Base-by-base conservation (phyloP, 2,888 invertebrate species). In the Ypsolopha scabrella region DNA sequence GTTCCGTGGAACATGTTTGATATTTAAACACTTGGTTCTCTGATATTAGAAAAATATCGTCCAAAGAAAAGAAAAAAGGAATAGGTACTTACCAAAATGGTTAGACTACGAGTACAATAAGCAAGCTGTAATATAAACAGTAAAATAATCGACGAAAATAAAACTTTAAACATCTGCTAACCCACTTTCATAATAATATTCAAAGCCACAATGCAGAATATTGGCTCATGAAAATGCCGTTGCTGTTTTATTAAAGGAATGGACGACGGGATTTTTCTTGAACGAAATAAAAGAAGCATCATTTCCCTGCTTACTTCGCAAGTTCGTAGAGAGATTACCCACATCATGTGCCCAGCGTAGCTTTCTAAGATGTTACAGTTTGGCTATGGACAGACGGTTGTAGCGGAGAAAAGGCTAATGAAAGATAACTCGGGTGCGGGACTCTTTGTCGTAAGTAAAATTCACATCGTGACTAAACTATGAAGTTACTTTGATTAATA, bases 341-440 rank as follows among this genome's bases (percentile, higher is more conserved):
- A 51, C 53, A 53, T 51, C 51, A 51, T 53, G 51, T 48, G 48
- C 48, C 45, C 47, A 24, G 43, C 34, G 48, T 41, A 35, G 45
- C 44, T 45, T 48, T 39, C 53, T 48, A 45, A 48, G 55, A 24
- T 24, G 24, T 24, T 3, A 24, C 24, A 24, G 24, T 24, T 24
- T 24, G 24, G 24, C 24, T 24, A 24, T 24, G 24, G 24, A 24
- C 24, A 24, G 24, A 24, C 24, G 24, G 24, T 3, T 24, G 4
- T 24, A 24, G 24, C 24, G 24, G 24, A 24, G n/a, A 24, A 24
- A 24, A 4, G 24, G 24, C 4, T 24, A 24, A 24, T 24, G 24
- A 24, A 4, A 24, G 24, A 24, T 24, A 24, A 24, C 2, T 24
- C 24, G 24, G 24, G 2, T 24, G 24, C 4, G 24, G 2, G 2